Evolutionary conservation across 2,797 vertebrate genomes (phyloP).

Genomic region (Sebastes alutus): DNA sequence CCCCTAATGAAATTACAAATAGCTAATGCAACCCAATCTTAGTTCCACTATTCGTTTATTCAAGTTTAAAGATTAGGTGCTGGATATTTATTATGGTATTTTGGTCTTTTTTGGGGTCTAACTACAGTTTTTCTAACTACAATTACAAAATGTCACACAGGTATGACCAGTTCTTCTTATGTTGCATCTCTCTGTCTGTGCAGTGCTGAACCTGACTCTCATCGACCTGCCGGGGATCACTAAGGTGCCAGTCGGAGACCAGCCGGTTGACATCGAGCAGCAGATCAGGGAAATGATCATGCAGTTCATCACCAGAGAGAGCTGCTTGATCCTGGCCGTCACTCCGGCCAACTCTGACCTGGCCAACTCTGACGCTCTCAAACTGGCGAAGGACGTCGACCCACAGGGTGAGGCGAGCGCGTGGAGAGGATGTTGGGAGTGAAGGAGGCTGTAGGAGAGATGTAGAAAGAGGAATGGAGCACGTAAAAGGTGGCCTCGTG

Average conservation of each 20-base stretch:
- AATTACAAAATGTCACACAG: neutral
- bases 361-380: conserved; percentile 96
- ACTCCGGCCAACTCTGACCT: conserved; percentile 96
- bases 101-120: neutral
- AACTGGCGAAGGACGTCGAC: conserved; percentile 95
- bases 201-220: conserved; percentile 95
- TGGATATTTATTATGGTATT: neutral
- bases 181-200: conserved; percentile 5
- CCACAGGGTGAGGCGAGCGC: conserved; percentile 87
- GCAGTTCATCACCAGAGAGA: conserved; percentile 94
- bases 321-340: conserved; percentile 94
- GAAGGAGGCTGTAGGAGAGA: neutral
- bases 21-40: neutral
- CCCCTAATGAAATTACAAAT: neutral
- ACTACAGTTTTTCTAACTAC: neutral
- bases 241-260: conserved; percentile 97
- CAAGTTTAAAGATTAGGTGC: neutral
- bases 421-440: neutral
- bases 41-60: neutral
- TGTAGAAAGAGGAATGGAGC: neutral
- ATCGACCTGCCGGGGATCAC: conserved; percentile 98
- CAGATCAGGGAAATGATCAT: conserved; percentile 97
- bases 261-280: conserved; percentile 93
- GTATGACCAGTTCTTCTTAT: neutral
- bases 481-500: neutral